These are phyloP conservation scores for Oophaga sylvatica DNA, from an alignment of 2,797 vertebrate species.

Conservation along the genomic window DNA sequence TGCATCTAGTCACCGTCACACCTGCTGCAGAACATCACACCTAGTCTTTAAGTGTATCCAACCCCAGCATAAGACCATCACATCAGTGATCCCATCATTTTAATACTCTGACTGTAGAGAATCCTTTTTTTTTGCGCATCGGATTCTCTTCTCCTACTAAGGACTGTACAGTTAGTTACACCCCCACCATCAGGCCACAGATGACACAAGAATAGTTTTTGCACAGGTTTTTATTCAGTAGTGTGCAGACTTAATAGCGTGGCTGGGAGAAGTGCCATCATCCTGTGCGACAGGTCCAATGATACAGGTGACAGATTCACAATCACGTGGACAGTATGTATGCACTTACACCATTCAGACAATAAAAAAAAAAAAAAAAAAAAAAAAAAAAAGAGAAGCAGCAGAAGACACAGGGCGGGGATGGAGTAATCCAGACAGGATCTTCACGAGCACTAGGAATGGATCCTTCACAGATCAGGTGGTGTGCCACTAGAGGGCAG, in stretches of 20 bases:
- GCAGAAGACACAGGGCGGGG: constrained; percentile 10
- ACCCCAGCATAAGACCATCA: no score
- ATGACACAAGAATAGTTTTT: constrained; percentile 20
- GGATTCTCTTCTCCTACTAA: no score
- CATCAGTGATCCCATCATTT: no score
- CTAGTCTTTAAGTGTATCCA: no score
- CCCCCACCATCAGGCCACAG: not conserved
- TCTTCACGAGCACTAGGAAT: not conserved
- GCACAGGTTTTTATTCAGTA: constrained; percentile 60
- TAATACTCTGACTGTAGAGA: not conserved
- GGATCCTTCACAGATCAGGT: not conserved
- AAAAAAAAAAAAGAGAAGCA: constrained; percentile 12
- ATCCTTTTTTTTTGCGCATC: no score
- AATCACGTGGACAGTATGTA: constrained; percentile 50
- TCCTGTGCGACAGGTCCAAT: constrained; percentile 52
- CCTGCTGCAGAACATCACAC: no score
- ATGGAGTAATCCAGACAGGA: not conserved
- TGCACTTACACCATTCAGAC: constrained; percentile 49
- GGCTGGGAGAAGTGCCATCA: constrained; percentile 45
- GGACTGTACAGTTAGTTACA: no score
- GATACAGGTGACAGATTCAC: constrained; percentile 48
- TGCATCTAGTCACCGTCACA: no score
- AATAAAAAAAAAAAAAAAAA: constrained; percentile 17
- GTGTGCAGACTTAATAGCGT: constrained; percentile 45
- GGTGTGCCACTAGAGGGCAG: not conserved